A percentile compares a stretch with the other conserved stretches of the same genome.
phyloP scores from a whole-genome alignment of 2,888 invertebrate species.

The Adelognathus sp. region DNA sequence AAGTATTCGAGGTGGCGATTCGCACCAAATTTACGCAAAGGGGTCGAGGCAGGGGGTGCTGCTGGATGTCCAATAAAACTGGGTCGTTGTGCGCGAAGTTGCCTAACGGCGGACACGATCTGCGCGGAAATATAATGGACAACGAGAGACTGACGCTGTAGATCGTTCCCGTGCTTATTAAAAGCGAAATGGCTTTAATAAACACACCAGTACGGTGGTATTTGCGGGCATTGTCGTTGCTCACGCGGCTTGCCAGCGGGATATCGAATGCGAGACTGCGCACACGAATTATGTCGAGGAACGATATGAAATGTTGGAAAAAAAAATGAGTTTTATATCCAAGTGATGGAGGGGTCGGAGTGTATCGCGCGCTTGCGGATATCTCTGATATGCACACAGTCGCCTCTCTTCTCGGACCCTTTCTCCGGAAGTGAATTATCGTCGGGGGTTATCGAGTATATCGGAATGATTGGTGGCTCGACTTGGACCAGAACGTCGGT shows the following conservation, averaged over 20 bases:
- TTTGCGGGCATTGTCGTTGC: conserved; percentile 5
- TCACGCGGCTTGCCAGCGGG: background rate
- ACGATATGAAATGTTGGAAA: background rate
- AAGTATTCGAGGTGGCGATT: background rate
- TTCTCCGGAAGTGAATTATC: conserved; percentile 58
- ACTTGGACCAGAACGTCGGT: conserved; percentile 35
- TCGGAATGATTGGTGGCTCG: conserved; percentile 59
- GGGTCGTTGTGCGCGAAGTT: conserved; percentile 70
- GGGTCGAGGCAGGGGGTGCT: background rate
- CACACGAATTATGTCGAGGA: background rate
- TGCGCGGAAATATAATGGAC: conserved; percentile 32
- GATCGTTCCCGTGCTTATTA: conserved; percentile 73
- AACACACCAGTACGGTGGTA: conserved; percentile 65
- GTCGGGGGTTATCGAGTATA: conserved; percentile 60
- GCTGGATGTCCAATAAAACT: conserved; percentile 74
- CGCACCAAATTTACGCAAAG: background rate
- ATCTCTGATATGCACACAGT: conserved; percentile 20
- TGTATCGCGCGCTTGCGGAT: background rate
- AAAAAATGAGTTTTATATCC: conserved; percentile 41
- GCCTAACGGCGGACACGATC: conserved; percentile 57
- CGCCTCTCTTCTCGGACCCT: background rate
- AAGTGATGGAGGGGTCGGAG: conserved; percentile 30
- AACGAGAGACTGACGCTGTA: conserved; percentile 47
- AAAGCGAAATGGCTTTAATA: conserved; percentile 76
- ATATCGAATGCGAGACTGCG: background rate